These are phyloP conservation scores for Vireo altiloquus DNA, from an alignment of 2,113 vertebrate genomes.

Conservation along the genomic window DNA sequence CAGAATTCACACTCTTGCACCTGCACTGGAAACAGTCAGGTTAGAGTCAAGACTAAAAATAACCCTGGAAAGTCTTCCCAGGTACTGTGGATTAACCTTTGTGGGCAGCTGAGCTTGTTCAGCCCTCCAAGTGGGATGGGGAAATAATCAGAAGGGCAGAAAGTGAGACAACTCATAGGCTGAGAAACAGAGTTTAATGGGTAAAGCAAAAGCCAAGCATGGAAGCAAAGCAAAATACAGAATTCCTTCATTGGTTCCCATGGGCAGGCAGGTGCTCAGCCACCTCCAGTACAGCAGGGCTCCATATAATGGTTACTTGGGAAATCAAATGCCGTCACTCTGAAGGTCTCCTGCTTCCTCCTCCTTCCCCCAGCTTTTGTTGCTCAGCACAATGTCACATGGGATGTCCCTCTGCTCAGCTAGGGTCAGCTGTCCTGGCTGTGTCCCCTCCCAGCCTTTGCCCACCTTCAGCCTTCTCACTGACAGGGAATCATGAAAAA, in stretches of 20 bases:
- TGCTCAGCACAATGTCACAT: background rate
- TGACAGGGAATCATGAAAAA: background rate
- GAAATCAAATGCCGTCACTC: background rate
- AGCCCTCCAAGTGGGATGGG: background rate
- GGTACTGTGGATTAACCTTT: background rate
- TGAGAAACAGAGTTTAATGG: background rate
- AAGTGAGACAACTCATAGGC: background rate
- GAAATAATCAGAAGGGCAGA: background rate
- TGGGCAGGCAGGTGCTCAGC: background rate
- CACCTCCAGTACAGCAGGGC: background rate
- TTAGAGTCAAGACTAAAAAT: background rate
- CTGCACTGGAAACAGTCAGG: background rate
- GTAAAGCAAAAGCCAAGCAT: background rate
- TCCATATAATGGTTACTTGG: accelerated
- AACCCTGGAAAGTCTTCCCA: background rate
- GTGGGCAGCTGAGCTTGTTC: background rate
- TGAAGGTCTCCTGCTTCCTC: accelerated
- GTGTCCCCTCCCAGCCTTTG: background rate
- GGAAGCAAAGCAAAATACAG: background rate
- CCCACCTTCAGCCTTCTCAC: background rate
- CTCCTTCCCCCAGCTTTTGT: background rate
- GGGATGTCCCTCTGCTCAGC: background rate
- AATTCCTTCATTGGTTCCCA: background rate
- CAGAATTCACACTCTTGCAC: background rate
- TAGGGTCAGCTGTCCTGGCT: background rate